phyloP scores from a whole-genome alignment of 2,888 invertebrate genomes.

The Labia minor region DNA sequence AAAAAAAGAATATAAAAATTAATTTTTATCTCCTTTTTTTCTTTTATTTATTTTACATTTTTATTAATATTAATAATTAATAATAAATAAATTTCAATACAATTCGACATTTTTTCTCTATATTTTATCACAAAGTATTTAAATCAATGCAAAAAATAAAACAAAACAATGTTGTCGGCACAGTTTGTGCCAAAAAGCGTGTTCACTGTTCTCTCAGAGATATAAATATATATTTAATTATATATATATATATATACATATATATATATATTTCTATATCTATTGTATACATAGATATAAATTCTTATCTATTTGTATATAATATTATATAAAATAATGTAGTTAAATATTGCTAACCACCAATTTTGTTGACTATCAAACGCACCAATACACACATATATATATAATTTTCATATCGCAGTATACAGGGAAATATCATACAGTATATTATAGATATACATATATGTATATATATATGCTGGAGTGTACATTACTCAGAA shows the following conservation, averaged over 20 bases:
- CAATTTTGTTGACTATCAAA: conserved; percentile 5
- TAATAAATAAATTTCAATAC: no score
- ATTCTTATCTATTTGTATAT: no score
- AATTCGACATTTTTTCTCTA: no score
- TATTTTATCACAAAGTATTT: neutral
- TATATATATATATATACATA: no score
- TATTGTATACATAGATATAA: no score
- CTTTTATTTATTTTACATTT: neutral
- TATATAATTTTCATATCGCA: no score
- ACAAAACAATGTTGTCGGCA: conserved; percentile 1
- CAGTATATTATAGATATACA: neutral
- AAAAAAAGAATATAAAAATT: neutral
- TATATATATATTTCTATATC: no score
- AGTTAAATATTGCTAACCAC: neutral
- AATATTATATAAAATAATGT: no score
- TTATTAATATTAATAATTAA: no score
- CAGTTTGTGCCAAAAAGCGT: neutral
- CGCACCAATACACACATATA: neutral
- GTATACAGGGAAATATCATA: no score
- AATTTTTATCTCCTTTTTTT: neutral
- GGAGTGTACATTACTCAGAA: no score
- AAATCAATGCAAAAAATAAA: neutral
- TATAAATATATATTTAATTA: neutral
- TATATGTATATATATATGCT: neutral
- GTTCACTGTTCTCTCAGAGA: conserved; percentile 4